phyloP scores from a whole-genome alignment of 2,888 invertebrate genomes.

The Drosophila monieri region DNA sequence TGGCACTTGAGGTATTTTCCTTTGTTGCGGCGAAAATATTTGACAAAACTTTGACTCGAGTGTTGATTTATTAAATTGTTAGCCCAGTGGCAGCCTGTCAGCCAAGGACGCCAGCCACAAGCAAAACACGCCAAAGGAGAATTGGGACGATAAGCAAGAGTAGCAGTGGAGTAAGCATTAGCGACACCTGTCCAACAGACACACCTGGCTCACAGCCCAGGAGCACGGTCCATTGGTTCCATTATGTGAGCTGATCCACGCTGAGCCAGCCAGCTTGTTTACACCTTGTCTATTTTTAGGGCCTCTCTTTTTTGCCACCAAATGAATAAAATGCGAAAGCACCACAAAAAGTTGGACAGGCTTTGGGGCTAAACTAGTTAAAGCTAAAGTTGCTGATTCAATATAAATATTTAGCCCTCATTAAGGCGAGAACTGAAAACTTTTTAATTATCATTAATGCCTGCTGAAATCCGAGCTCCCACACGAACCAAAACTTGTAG shows the following conservation, averaged over 20 bases:
- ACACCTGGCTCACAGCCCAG: conserved; percentile 25
- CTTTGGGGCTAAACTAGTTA: conserved; percentile 15
- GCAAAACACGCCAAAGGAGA: background rate
- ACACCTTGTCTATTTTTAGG: conserved; percentile 41
- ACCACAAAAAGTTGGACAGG: conserved; percentile 14
- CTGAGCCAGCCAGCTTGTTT: conserved; percentile 41
- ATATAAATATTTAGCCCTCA: conserved; percentile 9
- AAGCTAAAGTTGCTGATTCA: conserved; percentile 11
- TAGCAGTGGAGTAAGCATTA: conserved; percentile 15
- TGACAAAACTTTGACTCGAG: conserved; percentile 42
- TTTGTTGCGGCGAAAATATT: conserved; percentile 41
- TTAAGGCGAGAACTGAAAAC: conserved; percentile 49
- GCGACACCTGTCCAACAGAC: conserved; percentile 38
- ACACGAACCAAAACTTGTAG: conserved; percentile 32
- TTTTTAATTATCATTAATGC: conserved; percentile 65
- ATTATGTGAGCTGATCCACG: conserved; percentile 37
- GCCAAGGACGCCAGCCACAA: conserved; percentile 5
- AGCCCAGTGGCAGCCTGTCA: conserved; percentile 19
- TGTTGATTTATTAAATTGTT: conserved; percentile 45
- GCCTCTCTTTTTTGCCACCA: conserved; percentile 9
- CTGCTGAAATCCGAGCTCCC: conserved; percentile 34
- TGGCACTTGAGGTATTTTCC: conserved; percentile 34
- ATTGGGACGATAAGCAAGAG: background rate
- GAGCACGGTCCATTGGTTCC: conserved; percentile 43
- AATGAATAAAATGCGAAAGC: conserved; percentile 20